Conservation (phyloP, 2,797 vertebrate species). For the Enteromius treurensis region DNA sequence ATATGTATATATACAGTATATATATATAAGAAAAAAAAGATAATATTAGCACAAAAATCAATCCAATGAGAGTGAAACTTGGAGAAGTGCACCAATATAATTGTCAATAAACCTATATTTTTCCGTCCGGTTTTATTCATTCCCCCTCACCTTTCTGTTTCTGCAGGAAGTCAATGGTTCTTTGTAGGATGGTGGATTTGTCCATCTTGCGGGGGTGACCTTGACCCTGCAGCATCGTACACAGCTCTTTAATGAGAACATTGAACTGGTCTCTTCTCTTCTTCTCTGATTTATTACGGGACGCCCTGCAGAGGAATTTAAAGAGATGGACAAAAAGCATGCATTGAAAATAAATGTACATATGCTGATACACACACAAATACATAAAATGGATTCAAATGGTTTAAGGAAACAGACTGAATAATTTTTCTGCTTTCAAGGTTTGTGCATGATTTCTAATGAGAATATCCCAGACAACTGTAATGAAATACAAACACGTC, state of each 20-base stretch:
- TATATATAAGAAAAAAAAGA: no score
- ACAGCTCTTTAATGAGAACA: slow-evolving; percentile 86
- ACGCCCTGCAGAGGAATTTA: slow-evolving; percentile 75
- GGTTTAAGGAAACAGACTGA: background rate
- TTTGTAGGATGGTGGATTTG: slow-evolving; percentile 86
- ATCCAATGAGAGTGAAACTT: background rate
- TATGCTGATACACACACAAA: background rate
- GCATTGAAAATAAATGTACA: background rate
- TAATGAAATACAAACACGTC: slow-evolving; percentile 1
- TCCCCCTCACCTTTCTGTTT: slow-evolving; percentile 85
- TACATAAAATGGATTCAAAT: background rate
- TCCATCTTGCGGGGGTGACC: slow-evolving; percentile 87
- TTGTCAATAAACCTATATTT: background rate
- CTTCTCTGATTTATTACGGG: slow-evolving; percentile 86
- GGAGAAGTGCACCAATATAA: background rate
- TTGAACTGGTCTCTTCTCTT: slow-evolving; percentile 85
- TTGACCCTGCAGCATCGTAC: slow-evolving; percentile 87
- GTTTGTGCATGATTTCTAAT: background rate
- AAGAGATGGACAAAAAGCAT: background rate
- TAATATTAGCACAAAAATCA: background rate
- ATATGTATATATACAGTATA: no score
- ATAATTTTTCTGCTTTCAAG: background rate
- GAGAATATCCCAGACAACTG: background rate
- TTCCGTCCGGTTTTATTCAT: background rate
- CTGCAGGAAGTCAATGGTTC: slow-evolving; percentile 85